Conservation (phyloP, 1,140 invertebrate genomes). For the Drosophila pseudoobscura region DNA sequence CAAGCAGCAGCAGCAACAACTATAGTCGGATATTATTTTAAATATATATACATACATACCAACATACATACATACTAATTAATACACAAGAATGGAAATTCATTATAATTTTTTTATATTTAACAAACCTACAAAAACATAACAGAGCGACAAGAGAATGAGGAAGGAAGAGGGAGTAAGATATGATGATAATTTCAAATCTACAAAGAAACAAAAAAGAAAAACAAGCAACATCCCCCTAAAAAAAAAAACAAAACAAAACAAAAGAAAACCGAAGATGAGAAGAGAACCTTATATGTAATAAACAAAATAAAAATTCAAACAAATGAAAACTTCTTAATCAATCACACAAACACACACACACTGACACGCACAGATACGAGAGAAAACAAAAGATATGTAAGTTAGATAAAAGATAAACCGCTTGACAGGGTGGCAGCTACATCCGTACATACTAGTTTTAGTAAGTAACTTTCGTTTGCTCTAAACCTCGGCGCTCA, state of each 20-base stretch:
- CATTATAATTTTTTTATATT: slow-evolving; percentile 69
- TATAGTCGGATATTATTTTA: slow-evolving; percentile 49
- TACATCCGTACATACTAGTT: too few relatives aligned
- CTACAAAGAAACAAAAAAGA: slow-evolving; percentile 36
- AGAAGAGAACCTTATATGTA: slow-evolving; percentile 36
- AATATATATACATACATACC: slow-evolving; percentile 41
- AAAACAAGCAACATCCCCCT: slow-evolving; percentile 5
- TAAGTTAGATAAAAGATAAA: too few relatives aligned
- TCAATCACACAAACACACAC: slow-evolving; percentile 54
- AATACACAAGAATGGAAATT: slow-evolving; percentile 29
- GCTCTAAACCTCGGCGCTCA: slow-evolving; percentile 2
- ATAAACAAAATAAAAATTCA: slow-evolving; percentile 40
- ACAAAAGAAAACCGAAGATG: slow-evolving; percentile 12
- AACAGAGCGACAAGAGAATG: slow-evolving; percentile 9
- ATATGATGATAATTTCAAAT: slow-evolving; percentile 67
- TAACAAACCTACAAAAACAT: slow-evolving; percentile 50
- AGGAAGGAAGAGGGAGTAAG: slow-evolving; percentile 29
- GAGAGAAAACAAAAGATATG: slow-evolving; percentile 5
- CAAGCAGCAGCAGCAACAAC: slow-evolving; percentile 8
- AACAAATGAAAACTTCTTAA: slow-evolving; percentile 55
- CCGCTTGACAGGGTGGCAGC: too few relatives aligned
- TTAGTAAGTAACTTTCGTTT: too few relatives aligned
- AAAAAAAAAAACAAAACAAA: neutral
- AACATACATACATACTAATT: slow-evolving; percentile 40
- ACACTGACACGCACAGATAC: slow-evolving; percentile 15